These are phyloP conservation scores for Petrophora chlorosata DNA, from an alignment of 2,888 invertebrate species.

Conservation along the genomic window DNA sequence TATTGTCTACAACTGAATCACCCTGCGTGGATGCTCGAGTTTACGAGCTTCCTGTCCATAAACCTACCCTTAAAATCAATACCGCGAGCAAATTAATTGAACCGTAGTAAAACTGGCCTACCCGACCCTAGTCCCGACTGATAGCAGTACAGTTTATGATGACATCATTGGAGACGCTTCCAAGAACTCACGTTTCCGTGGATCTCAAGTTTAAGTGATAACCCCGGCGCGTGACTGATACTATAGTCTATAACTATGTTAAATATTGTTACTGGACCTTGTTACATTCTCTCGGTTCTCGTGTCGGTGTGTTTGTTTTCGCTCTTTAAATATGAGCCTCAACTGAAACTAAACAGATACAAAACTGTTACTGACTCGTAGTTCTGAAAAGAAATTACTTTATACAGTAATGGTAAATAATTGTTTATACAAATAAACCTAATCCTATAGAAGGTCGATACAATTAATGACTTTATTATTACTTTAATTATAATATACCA, in stretches of 20 bases:
- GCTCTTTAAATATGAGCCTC: too few relatives aligned
- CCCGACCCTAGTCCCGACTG: constrained; percentile 1
- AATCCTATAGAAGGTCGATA: too few relatives aligned
- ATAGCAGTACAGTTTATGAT: constrained; percentile 10
- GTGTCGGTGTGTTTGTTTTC: too few relatives aligned
- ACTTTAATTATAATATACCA: too few relatives aligned
- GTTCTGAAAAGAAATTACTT: too few relatives aligned
- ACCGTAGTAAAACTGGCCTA: constrained; percentile 22
- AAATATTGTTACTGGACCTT: too few relatives aligned
- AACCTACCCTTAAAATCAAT: constrained; percentile 23
- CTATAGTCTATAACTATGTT: not conserved
- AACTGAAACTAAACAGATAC: too few relatives aligned
- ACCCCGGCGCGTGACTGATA: constrained; percentile 1
- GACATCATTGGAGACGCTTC: constrained; percentile 1
- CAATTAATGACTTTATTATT: too few relatives aligned
- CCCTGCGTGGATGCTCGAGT: constrained; percentile 4
- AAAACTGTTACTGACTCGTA: too few relatives aligned
- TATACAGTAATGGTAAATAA: too few relatives aligned
- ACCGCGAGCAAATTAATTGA: constrained; percentile 22
- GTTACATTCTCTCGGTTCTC: too few relatives aligned
- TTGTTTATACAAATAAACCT: too few relatives aligned
- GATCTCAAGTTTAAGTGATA: constrained; percentile 11
- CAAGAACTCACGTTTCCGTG: constrained; percentile 1
- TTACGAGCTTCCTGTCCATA: constrained; percentile 19
- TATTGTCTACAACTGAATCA: constrained; percentile 3